A percentile compares a stretch with the other conserved stretches of the same genome.
phyloP scores from a whole-genome alignment of 2,888 invertebrate species.

The Rambutsinella grinnellia region DNA sequence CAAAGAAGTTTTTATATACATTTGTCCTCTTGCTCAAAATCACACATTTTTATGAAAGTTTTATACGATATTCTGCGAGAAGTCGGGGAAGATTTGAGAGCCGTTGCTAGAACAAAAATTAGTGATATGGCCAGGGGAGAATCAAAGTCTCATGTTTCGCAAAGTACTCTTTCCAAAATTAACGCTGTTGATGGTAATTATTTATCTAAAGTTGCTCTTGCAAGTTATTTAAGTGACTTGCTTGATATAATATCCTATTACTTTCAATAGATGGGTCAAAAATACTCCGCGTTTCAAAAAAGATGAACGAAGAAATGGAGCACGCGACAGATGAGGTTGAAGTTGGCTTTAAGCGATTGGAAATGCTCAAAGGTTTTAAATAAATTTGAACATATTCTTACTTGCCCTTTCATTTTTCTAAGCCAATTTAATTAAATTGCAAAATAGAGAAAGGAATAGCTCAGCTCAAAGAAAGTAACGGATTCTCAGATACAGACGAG shows the following conservation, averaged over 20 bases:
- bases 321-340: conserved; percentile 60
- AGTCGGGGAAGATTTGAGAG: conserved; percentile 65
- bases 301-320: conserved; percentile 63
- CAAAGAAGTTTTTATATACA: conserved; percentile 65
- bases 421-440: not conserved
- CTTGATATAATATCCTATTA: too few species aligned
- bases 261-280: conserved; percentile 65
- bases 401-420: not conserved
- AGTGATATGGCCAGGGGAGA: conserved; percentile 66
- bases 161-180: conserved; percentile 64
- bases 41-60: conserved; percentile 66
- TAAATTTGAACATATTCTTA: not conserved
- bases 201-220: too few species aligned
- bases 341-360: conserved; percentile 48
- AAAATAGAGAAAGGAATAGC: conserved; percentile 42
- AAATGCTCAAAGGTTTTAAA: conserved; percentile 52
- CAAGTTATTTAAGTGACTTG: too few species aligned
- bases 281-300: conserved; percentile 63
- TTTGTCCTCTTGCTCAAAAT: conserved; percentile 62
- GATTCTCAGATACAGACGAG: conserved; percentile 54
- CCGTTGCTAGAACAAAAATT: conserved; percentile 66
- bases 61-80: conserved; percentile 65
- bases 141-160: conserved; percentile 63
- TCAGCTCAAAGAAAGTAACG: conserved; percentile 38
- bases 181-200: conserved; percentile 52